Evolutionary conservation across 2,113 vertebrate genomes (phyloP), one percentile per base, ranked within the genome.

Genomic region (Hippolais icterina): DNA sequence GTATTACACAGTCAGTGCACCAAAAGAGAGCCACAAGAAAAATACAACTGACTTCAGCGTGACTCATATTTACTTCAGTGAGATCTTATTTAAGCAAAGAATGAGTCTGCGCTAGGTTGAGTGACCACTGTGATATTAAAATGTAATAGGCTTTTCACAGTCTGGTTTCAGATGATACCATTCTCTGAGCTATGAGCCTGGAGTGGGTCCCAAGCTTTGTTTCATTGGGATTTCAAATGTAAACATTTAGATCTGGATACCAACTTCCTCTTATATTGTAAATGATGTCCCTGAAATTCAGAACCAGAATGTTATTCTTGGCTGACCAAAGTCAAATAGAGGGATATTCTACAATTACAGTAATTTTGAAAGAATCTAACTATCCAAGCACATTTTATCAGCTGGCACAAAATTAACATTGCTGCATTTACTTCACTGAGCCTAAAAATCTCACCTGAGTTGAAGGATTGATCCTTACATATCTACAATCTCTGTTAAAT

Each of bases 401-500:
- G 46, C 39, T 83, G 56, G 64, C 29, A 91, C 33, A 83, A 86
- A 92, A n/a, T 6, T 22, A 68, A 14, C 29, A 75, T 35, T 12
- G 2, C 29, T 90, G 54, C 53, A 66, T 65, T 91, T 87, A 90
- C 33, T 79, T 75, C 70, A 69, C 29, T 8, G 35, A 52, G 77
- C 15, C 66, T 79, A 82, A 46, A 91, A 81, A 82, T 60, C 52
- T 85, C 57, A 71, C 60, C 56, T 50, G 57, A 91, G 63, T 53
- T 89, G 86, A 89, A 95, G 76, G 57, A 81, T 44, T 49, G 41
- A 61, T n/a, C 49, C 68, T 82, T 69, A 72, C 68, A 59, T 16
- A n/a, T 88, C 80, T 95, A 64, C 57, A 81, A 4, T 82, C 68
- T 76, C 68, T 86, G 31, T 74, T 94, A 88, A 95, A 90, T 66